Conservation (phyloP, 1,140 invertebrate species). For the Babylonia areolata region DNA sequence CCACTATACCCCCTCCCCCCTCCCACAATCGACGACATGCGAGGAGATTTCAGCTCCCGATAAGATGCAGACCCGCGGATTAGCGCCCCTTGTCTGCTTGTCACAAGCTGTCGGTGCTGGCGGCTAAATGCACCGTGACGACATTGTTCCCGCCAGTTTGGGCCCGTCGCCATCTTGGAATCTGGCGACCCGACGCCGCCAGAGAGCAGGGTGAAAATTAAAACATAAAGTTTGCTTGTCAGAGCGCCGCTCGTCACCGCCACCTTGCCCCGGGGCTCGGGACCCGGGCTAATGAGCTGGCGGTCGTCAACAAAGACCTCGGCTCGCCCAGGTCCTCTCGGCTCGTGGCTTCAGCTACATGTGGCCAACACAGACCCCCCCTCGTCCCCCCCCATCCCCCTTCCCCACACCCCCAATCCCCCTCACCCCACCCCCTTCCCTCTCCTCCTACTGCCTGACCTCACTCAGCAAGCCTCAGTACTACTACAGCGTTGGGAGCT, state of each 20-base stretch:
- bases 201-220: slow-evolving; percentile 36
- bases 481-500: too few species aligned
- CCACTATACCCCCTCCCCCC: neutral
- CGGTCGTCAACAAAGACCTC: too few species aligned
- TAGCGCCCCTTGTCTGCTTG: slow-evolving; percentile 37
- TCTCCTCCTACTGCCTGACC: too few species aligned
- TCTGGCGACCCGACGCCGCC: slow-evolving; percentile 34
- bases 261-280: too few species aligned
- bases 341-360: too few species aligned
- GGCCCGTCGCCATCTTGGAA: slow-evolving; percentile 29
- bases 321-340: too few species aligned
- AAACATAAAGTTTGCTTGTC: slow-evolving; percentile 44
- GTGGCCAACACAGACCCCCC: too few species aligned
- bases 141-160: slow-evolving; percentile 22
- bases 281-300: too few species aligned
- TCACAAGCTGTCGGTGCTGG: slow-evolving; percentile 38
- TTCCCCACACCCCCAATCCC: too few species aligned
- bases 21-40: neutral
- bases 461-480: too few species aligned
- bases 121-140: slow-evolving; percentile 33
- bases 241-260: slow-evolving; percentile 30
- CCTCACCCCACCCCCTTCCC: too few species aligned
- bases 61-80: slow-evolving; percentile 37
- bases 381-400: too few species aligned
- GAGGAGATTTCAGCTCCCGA: slow-evolving; percentile 9